phyloP scores from a whole-genome alignment of 2,113 vertebrate species.

The Coracopsis vasa region DNA sequence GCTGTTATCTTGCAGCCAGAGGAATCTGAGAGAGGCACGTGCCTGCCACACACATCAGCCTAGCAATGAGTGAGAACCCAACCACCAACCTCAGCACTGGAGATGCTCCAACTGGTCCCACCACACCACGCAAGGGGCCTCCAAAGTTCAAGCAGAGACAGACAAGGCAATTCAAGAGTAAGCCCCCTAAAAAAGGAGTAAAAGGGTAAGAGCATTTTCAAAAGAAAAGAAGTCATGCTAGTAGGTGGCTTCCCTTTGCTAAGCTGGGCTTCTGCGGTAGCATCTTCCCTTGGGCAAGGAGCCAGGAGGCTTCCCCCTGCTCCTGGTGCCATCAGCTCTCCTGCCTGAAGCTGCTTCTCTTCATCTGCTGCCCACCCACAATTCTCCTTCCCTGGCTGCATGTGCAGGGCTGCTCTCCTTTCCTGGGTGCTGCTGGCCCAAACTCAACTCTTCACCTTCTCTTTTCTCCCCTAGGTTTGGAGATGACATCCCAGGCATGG shows the following conservation, averaged over 20 bases:
- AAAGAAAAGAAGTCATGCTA: background rate
- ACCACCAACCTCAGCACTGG: slow-evolving; percentile 40
- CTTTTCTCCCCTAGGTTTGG: slow-evolving; percentile 81
- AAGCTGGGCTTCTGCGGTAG: background rate
- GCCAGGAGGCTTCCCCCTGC: background rate
- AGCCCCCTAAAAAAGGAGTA: slow-evolving; percentile 95
- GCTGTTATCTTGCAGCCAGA: slow-evolving; percentile 47
- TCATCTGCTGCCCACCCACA: background rate
- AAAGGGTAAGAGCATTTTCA: slow-evolving; percentile 83
- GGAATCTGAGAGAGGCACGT: background rate
- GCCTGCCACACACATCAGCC: background rate
- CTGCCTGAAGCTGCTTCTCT: background rate
- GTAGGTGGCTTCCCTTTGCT: background rate
- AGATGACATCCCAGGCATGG: slow-evolving; percentile 97
- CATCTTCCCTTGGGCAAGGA: background rate
- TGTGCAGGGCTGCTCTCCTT: background rate
- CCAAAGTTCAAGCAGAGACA: slow-evolving; percentile 98
- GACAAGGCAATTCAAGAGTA: slow-evolving; percentile 97
- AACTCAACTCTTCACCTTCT: background rate
- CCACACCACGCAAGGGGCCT: slow-evolving; percentile 93
- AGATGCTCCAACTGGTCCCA: slow-evolving; percentile 72
- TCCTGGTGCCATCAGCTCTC: background rate
- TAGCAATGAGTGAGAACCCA: slow-evolving; percentile 68
- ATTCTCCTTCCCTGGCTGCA: background rate
- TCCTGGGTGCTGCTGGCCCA: background rate